phyloP scores from a whole-genome alignment of 2,113 vertebrate species.

The Phodopus roborovskii region DNA sequence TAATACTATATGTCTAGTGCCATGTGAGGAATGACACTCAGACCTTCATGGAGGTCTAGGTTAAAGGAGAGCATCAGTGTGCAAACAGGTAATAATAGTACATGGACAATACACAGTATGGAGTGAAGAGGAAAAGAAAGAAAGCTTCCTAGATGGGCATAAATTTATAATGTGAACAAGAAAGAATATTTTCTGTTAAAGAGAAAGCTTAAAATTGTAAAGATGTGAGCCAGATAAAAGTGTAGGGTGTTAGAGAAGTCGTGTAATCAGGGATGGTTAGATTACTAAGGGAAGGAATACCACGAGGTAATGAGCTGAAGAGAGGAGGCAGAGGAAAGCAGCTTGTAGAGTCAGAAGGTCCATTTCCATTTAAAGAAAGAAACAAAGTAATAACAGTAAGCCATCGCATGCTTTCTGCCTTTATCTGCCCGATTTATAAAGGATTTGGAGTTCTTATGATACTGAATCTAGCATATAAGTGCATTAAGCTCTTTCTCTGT shows the following conservation, averaged over 20 bases:
- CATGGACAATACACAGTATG: not conserved
- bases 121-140: conserved; percentile 34
- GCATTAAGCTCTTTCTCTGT: not conserved
- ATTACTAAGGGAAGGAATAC: not conserved
- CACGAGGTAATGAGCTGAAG: not conserved
- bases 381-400: conserved; percentile 43
- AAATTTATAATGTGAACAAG: conserved; percentile 31
- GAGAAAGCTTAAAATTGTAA: conserved; percentile 17
- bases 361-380: conserved; percentile 44
- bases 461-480: conserved; percentile 30
- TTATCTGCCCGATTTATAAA: conserved; percentile 42
- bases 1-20: not conserved
- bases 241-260: conserved; percentile 9
- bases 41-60: not conserved
- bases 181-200: not conserved
- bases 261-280: not conserved
- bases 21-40: not conserved
- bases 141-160: conserved; percentile 22
- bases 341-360: conserved; percentile 29
- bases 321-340: not conserved
- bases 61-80: not conserved
- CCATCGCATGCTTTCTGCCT: conserved; percentile 29
- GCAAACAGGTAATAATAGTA: not conserved
- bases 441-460: conserved; percentile 13
- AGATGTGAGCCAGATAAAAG: conserved; percentile 24